Evolutionary conservation across 1,140 invertebrate species (phyloP), one percentile per base, ranked within the genome.

Genomic region (Pseudoatta argentina): DNA sequence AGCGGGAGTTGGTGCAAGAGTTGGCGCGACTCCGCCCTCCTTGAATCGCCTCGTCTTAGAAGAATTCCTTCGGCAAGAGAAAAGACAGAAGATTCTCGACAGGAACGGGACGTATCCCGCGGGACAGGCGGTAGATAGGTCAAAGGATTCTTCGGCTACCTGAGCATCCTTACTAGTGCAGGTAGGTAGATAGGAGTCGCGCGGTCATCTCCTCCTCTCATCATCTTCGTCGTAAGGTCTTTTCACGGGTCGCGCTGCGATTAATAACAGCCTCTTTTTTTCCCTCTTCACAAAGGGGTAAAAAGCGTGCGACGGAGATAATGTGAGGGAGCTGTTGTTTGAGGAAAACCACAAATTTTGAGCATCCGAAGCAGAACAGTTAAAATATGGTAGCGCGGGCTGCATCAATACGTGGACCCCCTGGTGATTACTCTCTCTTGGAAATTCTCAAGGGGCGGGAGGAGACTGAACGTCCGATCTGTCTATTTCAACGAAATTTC

Each of bases 131-230:
- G 92, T 90, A 90, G 91, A 94, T 92, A 93, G 93, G 94, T 94
- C 92, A 93, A 93, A 92, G 92, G 91, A 95, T 91, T 91, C 86
- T 59, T 48, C 86, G 88, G 94, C 94, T 94, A 94, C 94, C 94
- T 94, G 94, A 93, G 89, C 75, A 75, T 69, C 83, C 63, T 87
- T 87, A 72, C 69, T 39, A 44, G 27, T 85, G 48, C 57, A 75
- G 76, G 75, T 86, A 88, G 72, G 39, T 51, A 76, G 48, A 64
- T 51, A 55, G 66, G 39, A 67, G 53, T 53, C 39, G 71, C 12
- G 34, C 12, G 34, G 57, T 83, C 59, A n/a, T 34, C 82, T 88
- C 30, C 75, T 82, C 44, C 39, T 72, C 73, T 83, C 67, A 48
- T 48, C 63, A 66, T 77, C 69, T 21, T 39, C 64, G 44, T 61